Percentiles rank a stretch among this genome's conserved stretches.
These are phyloP conservation scores for Leptopilina clavipes DNA, from an alignment of 1,140 invertebrate genomes.

Conservation along the genomic window DNA sequence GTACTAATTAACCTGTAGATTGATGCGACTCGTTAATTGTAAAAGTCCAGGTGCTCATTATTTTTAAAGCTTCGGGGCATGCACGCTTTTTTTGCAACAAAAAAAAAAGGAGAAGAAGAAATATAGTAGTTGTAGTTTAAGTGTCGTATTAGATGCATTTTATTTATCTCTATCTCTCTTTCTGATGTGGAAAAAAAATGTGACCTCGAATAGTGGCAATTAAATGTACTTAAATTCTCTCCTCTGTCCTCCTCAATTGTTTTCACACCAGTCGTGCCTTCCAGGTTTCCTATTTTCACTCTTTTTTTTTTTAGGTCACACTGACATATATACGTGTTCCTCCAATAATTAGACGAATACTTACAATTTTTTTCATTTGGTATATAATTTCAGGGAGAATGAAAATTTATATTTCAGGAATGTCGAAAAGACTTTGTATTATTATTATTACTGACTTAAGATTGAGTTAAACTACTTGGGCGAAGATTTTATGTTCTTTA, in stretches of 20 bases:
- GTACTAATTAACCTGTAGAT: constrained; percentile 46
- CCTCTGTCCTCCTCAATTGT: background rate
- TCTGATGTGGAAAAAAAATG: background rate
- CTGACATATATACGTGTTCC: background rate
- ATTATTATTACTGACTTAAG: no score
- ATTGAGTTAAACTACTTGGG: no score
- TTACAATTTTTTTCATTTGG: no score
- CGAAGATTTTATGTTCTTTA: no score
- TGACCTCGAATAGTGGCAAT: background rate
- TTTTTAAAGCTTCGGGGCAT: constrained; percentile 7
- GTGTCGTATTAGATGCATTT: background rate
- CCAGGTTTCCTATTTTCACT: background rate
- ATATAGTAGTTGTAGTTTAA: background rate
- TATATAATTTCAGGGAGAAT: no score
- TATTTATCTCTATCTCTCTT: background rate
- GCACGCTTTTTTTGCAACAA: background rate
- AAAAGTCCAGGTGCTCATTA: constrained; percentile 39
- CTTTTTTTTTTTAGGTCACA: background rate
- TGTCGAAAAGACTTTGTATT: no score
- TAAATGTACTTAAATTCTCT: background rate
- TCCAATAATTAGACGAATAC: no score
- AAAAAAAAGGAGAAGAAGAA: background rate
- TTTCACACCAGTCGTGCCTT: background rate
- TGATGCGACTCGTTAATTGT: constrained; percentile 33
- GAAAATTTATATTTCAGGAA: no score